Evolutionary conservation across 2,888 invertebrate genomes (phyloP).

Genomic region (Morinoia aosen): DNA sequence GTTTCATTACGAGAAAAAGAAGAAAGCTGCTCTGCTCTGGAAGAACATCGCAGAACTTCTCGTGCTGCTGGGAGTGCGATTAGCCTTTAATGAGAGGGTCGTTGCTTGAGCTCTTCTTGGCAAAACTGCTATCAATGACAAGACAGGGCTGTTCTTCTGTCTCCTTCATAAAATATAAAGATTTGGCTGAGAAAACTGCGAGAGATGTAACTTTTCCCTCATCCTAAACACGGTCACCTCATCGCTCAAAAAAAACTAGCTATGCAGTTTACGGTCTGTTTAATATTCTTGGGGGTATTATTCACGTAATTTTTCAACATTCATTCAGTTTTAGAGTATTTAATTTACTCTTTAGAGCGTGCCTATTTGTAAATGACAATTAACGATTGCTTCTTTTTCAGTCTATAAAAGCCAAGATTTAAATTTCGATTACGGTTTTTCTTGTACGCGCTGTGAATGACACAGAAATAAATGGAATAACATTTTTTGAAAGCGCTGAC

Average conservation of each 20-base stretch:
- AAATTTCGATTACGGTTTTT: neutral
- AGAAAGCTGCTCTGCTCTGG: neutral
- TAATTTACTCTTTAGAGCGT: neutral
- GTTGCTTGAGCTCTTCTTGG: conserved; percentile 9
- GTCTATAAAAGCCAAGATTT: neutral
- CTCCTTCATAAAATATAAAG: neutral
- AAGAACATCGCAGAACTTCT: conserved; percentile 47
- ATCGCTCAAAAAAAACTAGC: neutral
- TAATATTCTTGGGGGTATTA: neutral
- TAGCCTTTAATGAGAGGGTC: conserved; percentile 27
- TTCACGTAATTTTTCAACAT: neutral
- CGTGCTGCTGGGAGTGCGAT: conserved; percentile 7
- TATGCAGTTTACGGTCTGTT: neutral
- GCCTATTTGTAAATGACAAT: neutral
- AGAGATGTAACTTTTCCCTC: neutral
- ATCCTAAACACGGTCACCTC: neutral
- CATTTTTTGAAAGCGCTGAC: neutral
- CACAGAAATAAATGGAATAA: neutral
- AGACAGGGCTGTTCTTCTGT: neutral
- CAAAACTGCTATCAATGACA: neutral
- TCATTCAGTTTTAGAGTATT: neutral
- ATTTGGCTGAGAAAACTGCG: neutral
- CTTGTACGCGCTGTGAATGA: neutral
- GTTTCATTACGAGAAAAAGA: conserved; percentile 44
- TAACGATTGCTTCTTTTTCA: neutral